Evolutionary conservation across 2,888 invertebrate species (phyloP), one percentile per base, ranked within the genome.

Genomic region (Hydroisotoma schaefferi): DNA sequence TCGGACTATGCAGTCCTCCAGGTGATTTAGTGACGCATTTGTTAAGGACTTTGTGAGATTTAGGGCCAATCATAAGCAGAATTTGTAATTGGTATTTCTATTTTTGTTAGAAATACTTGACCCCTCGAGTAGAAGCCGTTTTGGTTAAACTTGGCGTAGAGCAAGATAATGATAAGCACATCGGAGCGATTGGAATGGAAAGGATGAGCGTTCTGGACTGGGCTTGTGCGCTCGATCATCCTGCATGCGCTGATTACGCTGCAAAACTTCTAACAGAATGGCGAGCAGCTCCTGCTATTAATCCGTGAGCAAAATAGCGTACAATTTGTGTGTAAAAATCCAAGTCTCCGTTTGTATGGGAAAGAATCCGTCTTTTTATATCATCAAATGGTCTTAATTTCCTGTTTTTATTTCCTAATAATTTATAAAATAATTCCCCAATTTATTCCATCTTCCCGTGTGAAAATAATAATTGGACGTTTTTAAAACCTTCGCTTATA

Each of bases 171-270:
- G 20, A 12, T 1, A n/a, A n/a, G n/a, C 48, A 54, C 23, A 48
- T 22, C 18, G 67, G 67, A 1, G 48, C 57, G 12, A 2, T 2
- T 1, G 65, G 52, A 1, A 57, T 65, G 26, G 33, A 62, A 4
- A 26, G 63, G 20, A 53, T 63, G 1, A 49, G 58, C 10, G 37
- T 68, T 10, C 23, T 65, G 3, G 63, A 65, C 25, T 65, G 63
- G 63, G 49, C 62, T 3, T 65, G 65, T 43, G 51, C 61, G 5
- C 6, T 66, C 10, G 29, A 47, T 1, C 57, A 49, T 20, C 18
- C 37, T 2, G 2, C 46, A 1, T 68, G 68, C 23, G 28, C 8
- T 3, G 49, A 40, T n/a, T 59, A 61, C 20, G 65, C 68, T 2
- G 38, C 20, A 10, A 38, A 49, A 20, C 49, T 60, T 4, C 26